Evolutionary conservation across 2,888 invertebrate species (phyloP).

Genomic region (Arctia plantaginis): DNA sequence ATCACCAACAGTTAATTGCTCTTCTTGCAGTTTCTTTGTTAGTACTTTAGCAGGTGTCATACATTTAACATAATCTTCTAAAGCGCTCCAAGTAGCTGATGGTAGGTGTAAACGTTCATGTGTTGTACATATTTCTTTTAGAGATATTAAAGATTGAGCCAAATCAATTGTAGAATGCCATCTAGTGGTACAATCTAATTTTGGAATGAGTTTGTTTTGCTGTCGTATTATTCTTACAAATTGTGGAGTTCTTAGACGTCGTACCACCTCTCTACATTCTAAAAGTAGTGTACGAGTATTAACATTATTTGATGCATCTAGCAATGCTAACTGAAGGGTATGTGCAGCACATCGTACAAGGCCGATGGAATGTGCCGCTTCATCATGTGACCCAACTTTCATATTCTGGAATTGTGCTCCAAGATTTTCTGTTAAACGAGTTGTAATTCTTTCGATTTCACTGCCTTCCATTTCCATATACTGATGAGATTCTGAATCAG

Average conservation of each 20-base stretch:
- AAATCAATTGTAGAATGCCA: constrained; percentile 18
- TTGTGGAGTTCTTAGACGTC: constrained; percentile 13
- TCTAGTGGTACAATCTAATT: constrained; percentile 17
- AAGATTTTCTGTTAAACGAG: constrained; percentile 3
- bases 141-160: constrained; percentile 5
- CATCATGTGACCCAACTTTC: neutral
- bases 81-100: neutral
- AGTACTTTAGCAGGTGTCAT: constrained; percentile 11
- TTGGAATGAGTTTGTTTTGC: constrained; percentile 4
- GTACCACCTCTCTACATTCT: constrained; percentile 9
- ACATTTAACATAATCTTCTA: neutral
- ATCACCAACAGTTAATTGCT: constrained; percentile 14
- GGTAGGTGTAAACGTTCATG: neutral
- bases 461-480: neutral
- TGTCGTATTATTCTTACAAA: constrained; percentile 2
- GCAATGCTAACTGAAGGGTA: constrained; percentile 10
- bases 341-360: constrained; percentile 12
- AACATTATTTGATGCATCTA: constrained; percentile 2
- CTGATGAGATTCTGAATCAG: constrained; percentile 2
- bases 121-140: constrained; percentile 14
- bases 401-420: neutral
- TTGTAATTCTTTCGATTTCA: constrained; percentile 1
- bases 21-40: constrained; percentile 15
- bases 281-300: constrained; percentile 1
- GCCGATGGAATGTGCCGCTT: neutral